Percentiles rank a stretch among this genome's conserved stretches.
Evolutionary conservation across 1,140 invertebrate species (phyloP).

Genomic region (Zophobas atratus): DNA sequence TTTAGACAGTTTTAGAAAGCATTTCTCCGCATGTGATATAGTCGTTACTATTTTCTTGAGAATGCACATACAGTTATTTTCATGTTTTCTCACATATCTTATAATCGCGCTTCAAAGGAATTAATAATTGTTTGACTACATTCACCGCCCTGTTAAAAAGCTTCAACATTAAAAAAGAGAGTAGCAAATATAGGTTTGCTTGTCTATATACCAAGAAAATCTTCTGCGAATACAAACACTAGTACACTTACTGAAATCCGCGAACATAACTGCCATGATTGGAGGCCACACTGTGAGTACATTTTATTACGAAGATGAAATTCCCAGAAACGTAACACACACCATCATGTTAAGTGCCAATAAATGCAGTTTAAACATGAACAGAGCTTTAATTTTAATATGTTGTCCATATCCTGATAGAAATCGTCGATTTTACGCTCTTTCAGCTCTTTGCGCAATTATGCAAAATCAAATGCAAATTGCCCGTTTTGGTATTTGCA

Average conservation of each 20-base stretch:
- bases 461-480: conserved; percentile 59
- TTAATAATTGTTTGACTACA: too few species aligned
- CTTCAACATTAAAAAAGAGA: too few species aligned
- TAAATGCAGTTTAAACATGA: conserved; percentile 57
- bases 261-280: background rate
- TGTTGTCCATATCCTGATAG: conserved; percentile 47
- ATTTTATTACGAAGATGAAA: conserved; percentile 28
- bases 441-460: conserved; percentile 58
- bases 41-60: too few species aligned
- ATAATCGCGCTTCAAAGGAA: too few species aligned
- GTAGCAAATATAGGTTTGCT: too few species aligned
- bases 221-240: background rate
- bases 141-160: too few species aligned
- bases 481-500: conserved; percentile 49
- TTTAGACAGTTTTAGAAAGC: too few species aligned
- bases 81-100: too few species aligned
- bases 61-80: too few species aligned
- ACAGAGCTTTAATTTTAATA: conserved; percentile 58
- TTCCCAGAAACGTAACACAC: conserved; percentile 46
- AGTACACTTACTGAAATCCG: too few species aligned
- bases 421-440: conserved; percentile 56
- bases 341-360: conserved; percentile 49
- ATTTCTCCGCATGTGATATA: too few species aligned
- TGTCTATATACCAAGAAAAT: too few species aligned
- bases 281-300: background rate